A percentile compares a stretch with the other conserved stretches of the same genome.
Evolutionary conservation across 1,140 invertebrate species (phyloP).

Genomic region (Paraescarpia echinospica): DNA sequence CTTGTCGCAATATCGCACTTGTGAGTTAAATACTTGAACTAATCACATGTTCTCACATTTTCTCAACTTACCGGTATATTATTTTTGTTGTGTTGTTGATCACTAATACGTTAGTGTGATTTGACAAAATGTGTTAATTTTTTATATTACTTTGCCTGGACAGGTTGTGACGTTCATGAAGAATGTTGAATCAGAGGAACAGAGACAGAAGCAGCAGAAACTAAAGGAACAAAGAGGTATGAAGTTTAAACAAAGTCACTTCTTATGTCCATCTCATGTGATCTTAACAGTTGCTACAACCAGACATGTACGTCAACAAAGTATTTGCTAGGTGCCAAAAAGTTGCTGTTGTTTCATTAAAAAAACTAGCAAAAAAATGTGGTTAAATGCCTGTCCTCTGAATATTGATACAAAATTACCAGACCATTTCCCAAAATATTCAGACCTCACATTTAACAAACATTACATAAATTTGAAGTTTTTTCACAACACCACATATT

Average conservation of each 20-base stretch:
- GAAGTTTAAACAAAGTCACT: slow-evolving; percentile 18
- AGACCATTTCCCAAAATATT: too few relatives aligned
- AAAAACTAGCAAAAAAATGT: background rate
- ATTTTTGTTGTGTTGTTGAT: background rate
- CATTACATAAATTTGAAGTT: too few relatives aligned
- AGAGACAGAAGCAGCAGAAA: slow-evolving; percentile 39
- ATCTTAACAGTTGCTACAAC: background rate
- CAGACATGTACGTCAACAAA: background rate
- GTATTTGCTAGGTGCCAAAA: background rate
- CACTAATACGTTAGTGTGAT: background rate
- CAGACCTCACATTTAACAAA: too few relatives aligned
- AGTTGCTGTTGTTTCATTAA: background rate
- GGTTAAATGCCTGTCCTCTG: background rate
- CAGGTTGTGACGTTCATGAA: slow-evolving; percentile 46
- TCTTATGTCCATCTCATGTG: background rate
- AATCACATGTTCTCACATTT: too few relatives aligned
- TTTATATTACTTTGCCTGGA: background rate
- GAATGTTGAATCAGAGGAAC: slow-evolving; percentile 38
- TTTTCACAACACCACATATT: too few relatives aligned
- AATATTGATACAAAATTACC: too few relatives aligned
- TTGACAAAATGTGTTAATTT: background rate
- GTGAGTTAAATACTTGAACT: too few relatives aligned
- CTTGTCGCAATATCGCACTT: too few relatives aligned
- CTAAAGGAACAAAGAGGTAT: slow-evolving; percentile 39
- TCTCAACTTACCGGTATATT: too few relatives aligned